Base-by-base conservation (phyloP, 1,140 invertebrate species). In the Drosophila tristis region DNA sequence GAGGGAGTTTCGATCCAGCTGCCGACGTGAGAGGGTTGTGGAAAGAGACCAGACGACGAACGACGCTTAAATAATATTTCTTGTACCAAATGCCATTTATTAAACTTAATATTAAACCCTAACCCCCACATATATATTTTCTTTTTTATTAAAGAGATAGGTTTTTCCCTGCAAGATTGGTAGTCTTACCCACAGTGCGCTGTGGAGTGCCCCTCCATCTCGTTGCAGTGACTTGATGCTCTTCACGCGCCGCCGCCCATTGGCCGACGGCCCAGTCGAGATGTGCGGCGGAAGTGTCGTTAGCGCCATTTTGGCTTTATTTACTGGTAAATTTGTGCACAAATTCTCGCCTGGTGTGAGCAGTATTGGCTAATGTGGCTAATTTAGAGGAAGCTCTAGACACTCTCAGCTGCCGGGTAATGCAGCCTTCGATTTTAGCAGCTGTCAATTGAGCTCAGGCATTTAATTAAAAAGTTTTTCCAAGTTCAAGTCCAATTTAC, bases 381-480 rank as follows among this genome's bases (percentile, higher is more conserved):
- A 54, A 54, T 54, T 48, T 48, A 48, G 45, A 48, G 20, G 7
- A 2, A 16, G n/a, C 26, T 45, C 6, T 0, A 43, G 25, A 45
- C 7, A 9, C 6, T 56, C 13, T 13, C 9, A 29, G n/a, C n/a
- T 56, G 20, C 2, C 23, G 9, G 16, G 6, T 45, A 6, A 16
- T 7, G 31, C 8, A 47, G 15, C 6, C 5, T 42, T 51, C 31
- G 20, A 13, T 20, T 55, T 55, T n/a, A 55, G 39, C 50, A 54
- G 39, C 39, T 55, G 39, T 6, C 51, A 39, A 16, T 29, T 39
- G 66, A 53, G 44, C 49, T 68, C 20, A 56, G 49, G 57, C 35
- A 5, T 59, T 65, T 66, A 57, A 75, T 75, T 61, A 65, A 71
- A 71, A 64, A 71, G 51, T 76, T 71, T 71, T 53, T 65, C 13